Evolutionary conservation across 2,113 vertebrate species (phyloP).

Genomic region (Gracilinanus agilis): DNA sequence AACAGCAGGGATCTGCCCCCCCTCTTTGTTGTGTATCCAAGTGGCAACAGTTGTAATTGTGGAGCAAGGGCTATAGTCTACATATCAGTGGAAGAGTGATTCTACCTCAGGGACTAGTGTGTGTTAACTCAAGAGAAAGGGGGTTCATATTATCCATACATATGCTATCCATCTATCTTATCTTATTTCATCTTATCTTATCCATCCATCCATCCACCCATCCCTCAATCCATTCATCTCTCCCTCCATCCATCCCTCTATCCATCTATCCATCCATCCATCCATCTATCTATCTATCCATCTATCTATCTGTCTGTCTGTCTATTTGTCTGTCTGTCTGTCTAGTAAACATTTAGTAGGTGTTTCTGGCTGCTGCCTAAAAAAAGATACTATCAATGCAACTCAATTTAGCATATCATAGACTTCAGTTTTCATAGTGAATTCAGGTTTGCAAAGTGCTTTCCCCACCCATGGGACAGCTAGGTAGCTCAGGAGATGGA

Average conservation of each 20-base stretch:
- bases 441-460: background rate
- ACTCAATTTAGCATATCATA: background rate
- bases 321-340: too few relatives aligned
- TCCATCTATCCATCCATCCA: too few relatives aligned
- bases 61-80: background rate
- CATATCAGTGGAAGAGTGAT: background rate
- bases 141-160: background rate
- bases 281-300: too few relatives aligned
- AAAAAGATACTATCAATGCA: background rate
- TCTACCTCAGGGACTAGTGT: background rate
- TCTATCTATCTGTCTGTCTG: too few relatives aligned
- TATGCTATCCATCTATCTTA: too few relatives aligned
- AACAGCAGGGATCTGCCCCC: background rate
- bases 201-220: too few relatives aligned
- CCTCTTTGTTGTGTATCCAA: background rate
- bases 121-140: background rate
- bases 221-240: too few relatives aligned
- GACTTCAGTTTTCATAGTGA: background rate
- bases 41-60: background rate
- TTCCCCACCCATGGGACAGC: background rate
- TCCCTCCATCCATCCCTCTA: too few relatives aligned
- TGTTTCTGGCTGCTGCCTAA: background rate
- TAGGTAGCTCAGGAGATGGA: background rate
- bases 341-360: background rate
- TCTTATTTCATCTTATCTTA: too few relatives aligned